phyloP scores from a whole-genome alignment of 2,113 vertebrate species.

The Lampris incognitus region DNA sequence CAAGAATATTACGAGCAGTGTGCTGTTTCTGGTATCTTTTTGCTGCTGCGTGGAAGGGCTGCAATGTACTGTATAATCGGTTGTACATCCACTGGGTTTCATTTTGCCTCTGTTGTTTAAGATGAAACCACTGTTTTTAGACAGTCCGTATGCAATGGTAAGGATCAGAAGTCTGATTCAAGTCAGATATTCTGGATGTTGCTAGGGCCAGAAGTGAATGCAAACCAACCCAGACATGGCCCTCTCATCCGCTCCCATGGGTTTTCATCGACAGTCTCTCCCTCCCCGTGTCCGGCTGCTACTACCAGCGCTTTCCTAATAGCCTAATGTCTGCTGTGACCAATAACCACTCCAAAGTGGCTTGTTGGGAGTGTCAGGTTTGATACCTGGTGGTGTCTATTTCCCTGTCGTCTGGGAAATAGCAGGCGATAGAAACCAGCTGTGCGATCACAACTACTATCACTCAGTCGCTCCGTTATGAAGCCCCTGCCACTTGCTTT shows the following conservation, averaged over 20 bases:
- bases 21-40: constrained; percentile 46
- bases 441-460: constrained; percentile 66
- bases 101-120: constrained; percentile 42
- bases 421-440: constrained; percentile 74
- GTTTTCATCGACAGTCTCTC: constrained; percentile 36
- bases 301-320: constrained; percentile 49
- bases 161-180: too few relatives aligned
- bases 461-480: constrained; percentile 45
- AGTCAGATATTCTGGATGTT: too few relatives aligned
- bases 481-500: constrained; percentile 59
- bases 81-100: constrained; percentile 29
- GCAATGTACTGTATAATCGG: constrained; percentile 37
- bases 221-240: constrained; percentile 16
- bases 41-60: constrained; percentile 27
- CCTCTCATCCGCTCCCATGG: constrained; percentile 3
- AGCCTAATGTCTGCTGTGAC: constrained; percentile 38
- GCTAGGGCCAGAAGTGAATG: too few relatives aligned
- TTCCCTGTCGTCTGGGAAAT: constrained; percentile 50
- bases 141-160: too few relatives aligned
- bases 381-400: constrained; percentile 56
- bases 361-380: constrained; percentile 56
- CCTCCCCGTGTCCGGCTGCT: constrained; percentile 26
- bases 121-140: constrained; percentile 10
- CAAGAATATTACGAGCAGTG: constrained; percentile 68
- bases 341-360: constrained; percentile 57